A percentile compares a stretch with the other conserved stretches of the same genome.
Conservation (phyloP, 2,113 vertebrate genomes). For the Chinchilla lanigera region DNA sequence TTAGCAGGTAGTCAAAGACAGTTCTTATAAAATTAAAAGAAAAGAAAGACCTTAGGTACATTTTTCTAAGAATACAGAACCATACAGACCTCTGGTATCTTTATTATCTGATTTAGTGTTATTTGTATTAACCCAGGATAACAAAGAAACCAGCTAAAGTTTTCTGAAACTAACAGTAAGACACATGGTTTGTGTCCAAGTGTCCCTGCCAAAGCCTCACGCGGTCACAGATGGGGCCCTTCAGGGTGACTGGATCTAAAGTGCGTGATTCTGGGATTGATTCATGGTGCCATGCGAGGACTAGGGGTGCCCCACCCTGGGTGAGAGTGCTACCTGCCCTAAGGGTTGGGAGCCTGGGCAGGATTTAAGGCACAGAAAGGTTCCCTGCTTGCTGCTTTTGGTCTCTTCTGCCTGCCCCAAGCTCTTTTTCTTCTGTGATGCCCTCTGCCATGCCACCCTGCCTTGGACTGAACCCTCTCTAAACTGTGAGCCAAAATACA, state of each 20-base stretch:
- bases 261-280: not conserved
- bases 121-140: not conserved
- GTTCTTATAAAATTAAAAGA: not conserved
- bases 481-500: not conserved
- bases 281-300: not conserved
- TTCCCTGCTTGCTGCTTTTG: not conserved
- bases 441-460: not conserved
- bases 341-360: not conserved
- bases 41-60: not conserved
- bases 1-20: not conserved
- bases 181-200: not conserved
- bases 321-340: not conserved
- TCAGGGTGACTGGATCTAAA: not conserved
- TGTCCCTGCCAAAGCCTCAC: not conserved
- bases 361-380: not conserved
- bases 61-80: not conserved
- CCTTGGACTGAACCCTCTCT: not conserved
- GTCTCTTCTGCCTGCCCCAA: not conserved
- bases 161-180: constrained; percentile 23
- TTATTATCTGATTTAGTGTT: not conserved
- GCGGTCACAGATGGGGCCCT: not conserved
- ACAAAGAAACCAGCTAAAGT: not conserved
- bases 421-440: not conserved
- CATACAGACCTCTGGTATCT: not conserved
- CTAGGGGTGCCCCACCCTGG: not conserved